Conservation (phyloP, 2,888 invertebrate genomes). For the Galeopsomyia nigrocyanea region DNA sequence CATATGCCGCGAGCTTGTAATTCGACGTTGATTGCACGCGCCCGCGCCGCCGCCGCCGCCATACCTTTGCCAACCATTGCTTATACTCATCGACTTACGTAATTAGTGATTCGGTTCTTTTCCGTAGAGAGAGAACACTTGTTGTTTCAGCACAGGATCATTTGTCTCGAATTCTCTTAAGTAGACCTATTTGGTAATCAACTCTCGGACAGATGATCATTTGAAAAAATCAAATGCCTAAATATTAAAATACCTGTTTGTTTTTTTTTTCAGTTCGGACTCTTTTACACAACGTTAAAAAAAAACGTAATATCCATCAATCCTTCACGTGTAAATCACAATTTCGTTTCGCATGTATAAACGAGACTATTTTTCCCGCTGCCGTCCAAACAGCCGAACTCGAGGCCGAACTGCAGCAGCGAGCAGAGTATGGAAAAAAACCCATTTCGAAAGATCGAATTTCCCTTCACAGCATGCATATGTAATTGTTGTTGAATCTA, state of each 20-base stretch:
- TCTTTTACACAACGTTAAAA: neutral
- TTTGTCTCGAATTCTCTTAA: too few species aligned
- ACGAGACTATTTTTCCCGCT: conserved; percentile 28
- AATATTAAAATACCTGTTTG: too few species aligned
- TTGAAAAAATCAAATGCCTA: too few species aligned
- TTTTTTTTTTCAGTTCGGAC: neutral
- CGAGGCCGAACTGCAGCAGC: neutral
- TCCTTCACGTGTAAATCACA: conserved; percentile 24
- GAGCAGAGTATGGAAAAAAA: conserved; percentile 6
- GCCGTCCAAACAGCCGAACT: neutral
- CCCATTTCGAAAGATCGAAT: conserved; percentile 42
- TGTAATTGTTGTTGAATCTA: conserved; percentile 39
- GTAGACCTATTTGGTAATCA: too few species aligned
- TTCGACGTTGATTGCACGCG: conserved; percentile 26
- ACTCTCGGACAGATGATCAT: too few species aligned
- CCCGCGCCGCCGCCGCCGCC: neutral
- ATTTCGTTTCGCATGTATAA: conserved; percentile 26
- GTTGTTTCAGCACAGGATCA: too few species aligned
- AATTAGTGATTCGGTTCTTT: conserved; percentile 19
- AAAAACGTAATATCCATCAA: conserved; percentile 28
- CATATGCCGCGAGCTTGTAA: conserved; percentile 27
- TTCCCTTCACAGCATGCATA: conserved; percentile 40
- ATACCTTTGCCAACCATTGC: neutral
- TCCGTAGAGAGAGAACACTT: too few species aligned
- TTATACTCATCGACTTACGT: conserved; percentile 28